phyloP scores from a whole-genome alignment of 2,797 vertebrate genomes.

The Steatocranus sp. region DNA sequence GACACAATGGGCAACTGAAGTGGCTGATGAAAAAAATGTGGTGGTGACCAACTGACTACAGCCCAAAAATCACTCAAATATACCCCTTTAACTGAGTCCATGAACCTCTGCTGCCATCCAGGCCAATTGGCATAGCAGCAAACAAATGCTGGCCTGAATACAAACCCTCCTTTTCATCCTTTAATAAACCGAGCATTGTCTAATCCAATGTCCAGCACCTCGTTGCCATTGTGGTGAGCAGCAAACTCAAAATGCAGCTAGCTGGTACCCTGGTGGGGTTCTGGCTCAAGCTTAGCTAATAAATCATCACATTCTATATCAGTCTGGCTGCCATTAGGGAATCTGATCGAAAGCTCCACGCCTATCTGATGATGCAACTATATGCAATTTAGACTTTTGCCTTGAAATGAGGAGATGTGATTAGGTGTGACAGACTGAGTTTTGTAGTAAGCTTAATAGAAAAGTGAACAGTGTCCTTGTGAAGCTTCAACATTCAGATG shows the following conservation, averaged over 20 bases:
- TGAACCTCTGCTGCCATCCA: not conserved
- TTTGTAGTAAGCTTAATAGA: not conserved
- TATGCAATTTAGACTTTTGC: not conserved
- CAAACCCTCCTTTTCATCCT: not conserved
- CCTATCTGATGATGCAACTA: not conserved
- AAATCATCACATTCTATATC: not conserved
- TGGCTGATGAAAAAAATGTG: not conserved
- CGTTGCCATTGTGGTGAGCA: not conserved
- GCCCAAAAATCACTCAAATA: not conserved
- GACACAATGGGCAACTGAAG: not conserved
- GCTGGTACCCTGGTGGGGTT: not conserved
- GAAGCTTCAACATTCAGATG: not conserved
- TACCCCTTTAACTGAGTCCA: not conserved
- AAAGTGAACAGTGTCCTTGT: not conserved
- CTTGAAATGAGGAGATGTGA: not conserved
- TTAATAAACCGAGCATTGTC: fast-evolving
- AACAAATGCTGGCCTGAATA: not conserved
- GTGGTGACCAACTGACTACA: not conserved
- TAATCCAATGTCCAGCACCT: not conserved
- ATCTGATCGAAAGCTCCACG: not conserved
- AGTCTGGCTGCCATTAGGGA: not conserved
- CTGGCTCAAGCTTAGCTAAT: not conserved
- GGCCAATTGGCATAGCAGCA: not conserved
- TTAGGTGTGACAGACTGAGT: not conserved
- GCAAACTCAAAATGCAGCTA: not conserved